These are phyloP conservation scores for Corythornis cristatus DNA, from an alignment of 2,113 vertebrate genomes.

Conservation along the genomic window DNA sequence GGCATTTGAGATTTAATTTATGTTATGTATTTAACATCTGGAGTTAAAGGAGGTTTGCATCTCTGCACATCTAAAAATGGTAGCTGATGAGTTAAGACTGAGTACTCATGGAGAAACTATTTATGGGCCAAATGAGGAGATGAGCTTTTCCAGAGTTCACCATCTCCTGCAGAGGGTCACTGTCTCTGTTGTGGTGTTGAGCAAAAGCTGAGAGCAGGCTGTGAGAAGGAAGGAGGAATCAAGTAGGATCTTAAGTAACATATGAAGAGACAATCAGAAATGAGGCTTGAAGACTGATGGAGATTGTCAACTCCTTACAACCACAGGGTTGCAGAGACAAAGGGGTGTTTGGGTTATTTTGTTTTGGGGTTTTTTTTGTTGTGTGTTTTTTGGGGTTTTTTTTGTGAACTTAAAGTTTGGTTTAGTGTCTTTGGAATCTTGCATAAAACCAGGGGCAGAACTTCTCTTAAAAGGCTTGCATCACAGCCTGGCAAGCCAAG, in stretches of 20 bases:
- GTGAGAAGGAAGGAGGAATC: neutral
- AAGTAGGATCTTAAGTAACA: neutral
- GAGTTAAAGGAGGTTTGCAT: neutral
- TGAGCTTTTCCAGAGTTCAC: neutral
- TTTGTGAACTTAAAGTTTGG: neutral
- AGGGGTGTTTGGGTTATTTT: too few species aligned
- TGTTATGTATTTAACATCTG: neutral
- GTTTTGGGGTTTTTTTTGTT: neutral
- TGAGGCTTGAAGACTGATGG: neutral
- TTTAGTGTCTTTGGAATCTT: neutral
- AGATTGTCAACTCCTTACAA: neutral
- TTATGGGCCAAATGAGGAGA: neutral
- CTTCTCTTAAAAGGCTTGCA: neutral
- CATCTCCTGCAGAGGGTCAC: neutral
- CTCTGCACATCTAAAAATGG: neutral
- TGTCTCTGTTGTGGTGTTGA: neutral
- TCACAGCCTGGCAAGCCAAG: neutral
- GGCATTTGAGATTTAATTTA: neutral
- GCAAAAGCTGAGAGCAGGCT: neutral
- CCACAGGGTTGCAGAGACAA: neutral
- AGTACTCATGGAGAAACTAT: neutral
- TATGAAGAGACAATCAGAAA: neutral
- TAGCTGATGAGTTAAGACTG: neutral
- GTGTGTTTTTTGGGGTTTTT: neutral
- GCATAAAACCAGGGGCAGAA: neutral